Percentiles rank a stretch among this genome's conserved stretches.
Conservation (phyloP, 2,888 invertebrate species). For the Ferrisia virgata region DNA sequence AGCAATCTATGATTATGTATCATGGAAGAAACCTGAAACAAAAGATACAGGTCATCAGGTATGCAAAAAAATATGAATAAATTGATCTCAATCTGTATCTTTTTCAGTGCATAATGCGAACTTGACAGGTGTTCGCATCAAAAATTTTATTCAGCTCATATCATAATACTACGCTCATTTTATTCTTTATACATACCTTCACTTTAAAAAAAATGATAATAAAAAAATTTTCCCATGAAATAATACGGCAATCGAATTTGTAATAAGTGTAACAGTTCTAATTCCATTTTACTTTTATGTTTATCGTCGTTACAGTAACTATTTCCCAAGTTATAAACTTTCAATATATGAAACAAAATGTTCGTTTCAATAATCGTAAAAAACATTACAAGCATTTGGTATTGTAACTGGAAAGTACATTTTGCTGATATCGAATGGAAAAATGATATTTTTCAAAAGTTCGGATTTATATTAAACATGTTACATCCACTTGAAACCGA, state of each 20-base stretch:
- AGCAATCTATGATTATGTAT: no score
- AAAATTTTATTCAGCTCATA: no score
- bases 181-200: no score
- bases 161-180: no score
- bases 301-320: constrained; percentile 9
- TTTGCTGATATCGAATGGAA: constrained; percentile 24
- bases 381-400: constrained; percentile 39
- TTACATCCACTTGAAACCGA: constrained; percentile 36
- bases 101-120: no score
- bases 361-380: constrained; percentile 41
- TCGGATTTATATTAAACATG: constrained; percentile 38
- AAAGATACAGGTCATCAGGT: no score
- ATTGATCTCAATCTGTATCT: no score
- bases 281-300: neutral
- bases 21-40: no score
- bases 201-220: no score
- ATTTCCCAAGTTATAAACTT: constrained; percentile 39
- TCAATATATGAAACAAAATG: constrained; percentile 40
- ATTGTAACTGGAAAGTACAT: constrained; percentile 1
- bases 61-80: no score
- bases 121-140: no score
- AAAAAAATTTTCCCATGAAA: constrained; percentile 7
- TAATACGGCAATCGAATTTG: neutral
- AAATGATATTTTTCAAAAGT: constrained; percentile 10
- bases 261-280: neutral